Evolutionary conservation across 2,888 invertebrate genomes (phyloP), one percentile per base, ranked within the genome.

Genomic region (Tipula unca): DNA sequence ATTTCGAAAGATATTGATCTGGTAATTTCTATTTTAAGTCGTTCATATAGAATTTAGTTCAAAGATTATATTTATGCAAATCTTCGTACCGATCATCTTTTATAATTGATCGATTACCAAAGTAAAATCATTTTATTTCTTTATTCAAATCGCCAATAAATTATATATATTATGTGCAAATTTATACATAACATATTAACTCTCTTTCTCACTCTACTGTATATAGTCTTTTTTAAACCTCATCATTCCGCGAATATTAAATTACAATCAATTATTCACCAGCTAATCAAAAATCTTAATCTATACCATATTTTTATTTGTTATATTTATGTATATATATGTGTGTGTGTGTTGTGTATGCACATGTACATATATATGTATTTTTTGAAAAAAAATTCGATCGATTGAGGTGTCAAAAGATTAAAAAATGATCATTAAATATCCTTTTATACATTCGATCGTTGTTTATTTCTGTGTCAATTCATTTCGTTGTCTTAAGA

Each of bases 341-440:
- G n/a, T n/a, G 25, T 25, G 2, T 8, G 69, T 69, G 13, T 25
- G n/a, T 14, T 69, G 10, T 69, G 10, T 69, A n/a, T n/a, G n/a
- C n/a, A n/a, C n/a, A n/a, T n/a, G n/a, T n/a, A n/a, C n/a, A n/a
- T n/a, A n/a, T 69, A 25, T 25, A 3, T n/a, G 69, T 69, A 13
- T 69, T 25, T 69, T 69, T 25, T 69, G 10, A 69, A 69, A 69
- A 42, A 69, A 48, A 69, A 69, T 25, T 69, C 69, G 69, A 69
- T 69, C 69, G 83, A 83, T 83, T 83, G 83, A 83, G 83, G 83
- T 83, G 83, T 83, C 83, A 83, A 83, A 83, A 83, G 29, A 32
- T 83, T 32, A 35, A 83, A 83, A 83, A 83, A 83, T 83, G 35
- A 83, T 83, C 83, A 83, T 83, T 83, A 83, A 83, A 83, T 83